Evolutionary conservation across 1,140 invertebrate genomes (phyloP), one percentile per base, ranked within the genome.

Genomic region (Drosophila kikkawai): DNA sequence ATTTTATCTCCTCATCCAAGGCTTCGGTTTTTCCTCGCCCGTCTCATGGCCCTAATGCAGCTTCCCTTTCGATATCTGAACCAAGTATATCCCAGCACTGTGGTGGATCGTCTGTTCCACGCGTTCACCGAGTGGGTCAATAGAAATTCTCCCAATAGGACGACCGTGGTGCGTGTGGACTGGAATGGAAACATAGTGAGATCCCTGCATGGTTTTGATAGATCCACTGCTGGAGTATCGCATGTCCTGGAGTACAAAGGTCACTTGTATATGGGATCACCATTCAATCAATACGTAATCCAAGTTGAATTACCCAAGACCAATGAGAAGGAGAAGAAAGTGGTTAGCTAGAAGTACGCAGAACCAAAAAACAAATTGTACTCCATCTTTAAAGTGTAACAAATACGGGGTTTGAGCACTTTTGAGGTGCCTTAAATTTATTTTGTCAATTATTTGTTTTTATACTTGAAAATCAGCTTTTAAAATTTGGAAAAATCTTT

Each of bases 181-280:
- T 93, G 94, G 90, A 93, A 94, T 66, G 96, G 96, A 39, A 94
- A 95, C 69, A 94, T 97, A 55, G 75, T 96, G 3, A 94, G 95
- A 41, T 94, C 94, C 26, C 92, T 95, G 41, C 95, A 95, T 80
- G 92, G 91, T 8, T 93, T 92, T 0, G 94, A 95, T 86, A 87
- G 79, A 26, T 93, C 91, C 42, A 61, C 95, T 0, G 7, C 37
- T 9, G 68, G 64, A 3, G 93, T 95, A 29, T 94, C 93, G 66
- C 94, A 96, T 84, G 95, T 95, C 5, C 93, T 95, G 58, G 94
- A 96, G 42, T 93, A 90, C 69, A 93, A 94, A 41, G 93, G 94
- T 56, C 86, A 94, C 69, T 74, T 95, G 9, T 93, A 93, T 34
- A 79, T 94, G 26, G 94, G 97, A n/a, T 95, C 95, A n/a, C 94